phyloP scores from a whole-genome alignment of 2,113 vertebrate genomes.

The Sylvietta virens region DNA sequence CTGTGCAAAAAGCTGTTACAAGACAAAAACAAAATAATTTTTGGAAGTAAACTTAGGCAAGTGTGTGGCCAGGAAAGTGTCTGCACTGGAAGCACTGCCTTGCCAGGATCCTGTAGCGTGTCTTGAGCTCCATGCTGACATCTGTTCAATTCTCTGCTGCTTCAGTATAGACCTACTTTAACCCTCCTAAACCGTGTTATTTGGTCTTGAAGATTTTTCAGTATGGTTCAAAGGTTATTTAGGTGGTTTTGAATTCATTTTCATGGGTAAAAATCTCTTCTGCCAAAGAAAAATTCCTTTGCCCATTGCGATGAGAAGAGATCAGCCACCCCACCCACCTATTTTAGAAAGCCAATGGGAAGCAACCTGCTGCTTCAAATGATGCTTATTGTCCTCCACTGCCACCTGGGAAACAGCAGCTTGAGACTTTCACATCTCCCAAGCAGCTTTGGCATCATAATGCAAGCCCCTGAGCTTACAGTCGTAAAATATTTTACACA shows the following conservation, averaged over 20 bases:
- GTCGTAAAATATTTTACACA: background rate
- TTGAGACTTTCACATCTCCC: slow-evolving; percentile 10
- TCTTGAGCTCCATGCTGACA: background rate
- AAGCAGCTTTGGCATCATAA: background rate
- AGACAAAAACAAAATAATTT: background rate
- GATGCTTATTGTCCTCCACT: background rate
- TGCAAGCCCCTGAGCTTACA: background rate
- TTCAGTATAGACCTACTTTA: background rate
- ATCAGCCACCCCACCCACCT: background rate
- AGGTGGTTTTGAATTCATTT: background rate
- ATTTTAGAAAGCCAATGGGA: background rate
- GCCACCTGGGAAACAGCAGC: slow-evolving; percentile 16
- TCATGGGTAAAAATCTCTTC: background rate
- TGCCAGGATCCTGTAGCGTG: background rate
- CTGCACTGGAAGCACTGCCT: background rate
- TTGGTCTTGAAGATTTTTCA: background rate
- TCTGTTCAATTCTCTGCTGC: background rate
- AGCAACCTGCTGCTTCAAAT: background rate
- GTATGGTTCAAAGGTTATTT: background rate
- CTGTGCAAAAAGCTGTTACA: background rate
- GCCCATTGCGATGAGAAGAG: background rate
- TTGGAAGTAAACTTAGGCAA: background rate
- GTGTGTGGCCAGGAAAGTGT: background rate
- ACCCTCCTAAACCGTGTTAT: background rate
- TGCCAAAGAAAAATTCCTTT: background rate